These are phyloP conservation scores for Pimephales promelas DNA, from an alignment of 2,113 vertebrate species.

Conservation along the genomic window DNA sequence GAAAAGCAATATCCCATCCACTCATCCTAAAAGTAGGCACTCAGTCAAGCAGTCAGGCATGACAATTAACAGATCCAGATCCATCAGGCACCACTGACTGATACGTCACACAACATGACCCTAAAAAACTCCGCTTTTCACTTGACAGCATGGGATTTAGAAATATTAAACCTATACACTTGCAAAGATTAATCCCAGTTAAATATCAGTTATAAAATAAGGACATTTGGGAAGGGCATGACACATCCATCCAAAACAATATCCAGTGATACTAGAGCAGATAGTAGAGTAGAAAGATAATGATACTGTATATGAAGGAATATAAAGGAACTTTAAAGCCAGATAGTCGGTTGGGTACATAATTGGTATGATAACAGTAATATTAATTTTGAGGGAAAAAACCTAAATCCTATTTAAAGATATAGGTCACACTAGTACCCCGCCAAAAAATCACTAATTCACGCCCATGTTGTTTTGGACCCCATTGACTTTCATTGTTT, in stretches of 20 bases:
- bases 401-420: background rate
- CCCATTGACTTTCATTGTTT: background rate
- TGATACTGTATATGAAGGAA: background rate
- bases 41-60: conserved; percentile 16
- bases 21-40: background rate
- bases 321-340: no score
- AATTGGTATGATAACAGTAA: background rate
- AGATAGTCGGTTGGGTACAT: background rate
- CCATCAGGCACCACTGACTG: conserved; percentile 6
- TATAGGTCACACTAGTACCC: no score
- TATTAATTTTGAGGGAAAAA: background rate
- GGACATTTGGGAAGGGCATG: background rate
- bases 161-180: conserved; percentile 8
- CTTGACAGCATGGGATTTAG: background rate
- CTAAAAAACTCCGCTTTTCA: background rate
- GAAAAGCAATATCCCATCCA: conserved; percentile 12
- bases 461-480: no score
- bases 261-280: background rate
- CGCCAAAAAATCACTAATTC: no score
- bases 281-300: background rate
- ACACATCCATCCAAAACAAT: background rate
- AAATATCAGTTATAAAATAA: background rate
- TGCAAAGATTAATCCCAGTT: background rate
- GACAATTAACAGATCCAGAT: conserved; percentile 13
- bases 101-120: conserved; percentile 23